Evolutionary conservation across 2,113 vertebrate genomes (phyloP).

Genomic region (Abramis brama): DNA sequence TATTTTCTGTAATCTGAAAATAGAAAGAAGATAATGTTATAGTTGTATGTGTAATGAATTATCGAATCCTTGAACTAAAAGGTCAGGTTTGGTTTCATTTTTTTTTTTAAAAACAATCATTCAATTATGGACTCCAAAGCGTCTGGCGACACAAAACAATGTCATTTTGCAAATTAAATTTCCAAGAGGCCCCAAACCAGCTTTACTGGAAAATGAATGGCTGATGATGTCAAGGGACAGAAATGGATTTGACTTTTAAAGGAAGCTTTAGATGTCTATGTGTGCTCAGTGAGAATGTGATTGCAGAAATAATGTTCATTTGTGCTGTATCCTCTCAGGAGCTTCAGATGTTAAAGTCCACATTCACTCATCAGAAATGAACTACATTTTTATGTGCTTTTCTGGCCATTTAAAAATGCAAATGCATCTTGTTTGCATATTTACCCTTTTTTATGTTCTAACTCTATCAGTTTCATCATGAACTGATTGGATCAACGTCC

Average conservation of each 20-base stretch:
- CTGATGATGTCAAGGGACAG: constrained; percentile 10
- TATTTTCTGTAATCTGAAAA: background rate
- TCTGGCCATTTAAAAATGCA: background rate
- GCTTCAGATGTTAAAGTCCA: background rate
- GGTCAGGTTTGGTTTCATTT: background rate
- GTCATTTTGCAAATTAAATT: background rate
- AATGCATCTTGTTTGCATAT: background rate
- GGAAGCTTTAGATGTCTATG: constrained; percentile 23
- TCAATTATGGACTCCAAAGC: background rate
- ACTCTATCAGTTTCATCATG: background rate
- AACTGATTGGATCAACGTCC: background rate
- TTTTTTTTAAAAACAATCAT: background rate
- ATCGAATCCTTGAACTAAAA: background rate
- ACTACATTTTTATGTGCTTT: background rate
- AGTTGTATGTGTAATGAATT: background rate
- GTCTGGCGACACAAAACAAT: constrained; percentile 2
- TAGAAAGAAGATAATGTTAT: background rate
- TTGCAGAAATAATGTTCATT: background rate
- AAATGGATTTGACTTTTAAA: constrained; percentile 25
- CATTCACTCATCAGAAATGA: background rate
- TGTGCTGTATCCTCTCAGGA: constrained; percentile 3
- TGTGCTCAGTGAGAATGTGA: background rate
- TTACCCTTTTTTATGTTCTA: background rate
- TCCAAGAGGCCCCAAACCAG: background rate
- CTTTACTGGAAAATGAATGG: constrained; percentile 16